Base-by-base conservation (phyloP, 2,113 vertebrate species). In the Microtus montanus region DNA sequence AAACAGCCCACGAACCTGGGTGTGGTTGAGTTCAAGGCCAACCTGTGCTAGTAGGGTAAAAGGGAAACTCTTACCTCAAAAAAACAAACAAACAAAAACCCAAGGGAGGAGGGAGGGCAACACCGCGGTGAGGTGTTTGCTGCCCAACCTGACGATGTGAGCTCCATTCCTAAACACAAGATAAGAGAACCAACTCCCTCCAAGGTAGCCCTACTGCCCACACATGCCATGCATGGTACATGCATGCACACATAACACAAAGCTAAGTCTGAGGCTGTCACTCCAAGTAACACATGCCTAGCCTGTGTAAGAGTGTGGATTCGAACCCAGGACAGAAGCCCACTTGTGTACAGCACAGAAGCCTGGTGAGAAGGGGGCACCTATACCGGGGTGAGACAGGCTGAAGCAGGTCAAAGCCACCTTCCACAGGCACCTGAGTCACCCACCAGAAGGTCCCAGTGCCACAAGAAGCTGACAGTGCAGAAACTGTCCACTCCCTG, bases 91-190 rank as follows among this genome's bases (percentile, higher is more conserved):
- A 49, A 49, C 10, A 11, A 49, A 49, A 49, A 49, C 12, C 11
- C 49, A 49, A 4, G 54, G 54, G 54, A 17, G 54, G 17, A 4
- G 54, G 54, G 54, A 17, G 54, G 17, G 54, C 19, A 20, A 58
- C 20, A 22, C 19, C 58, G 19, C 10, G 4, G 35, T 13, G 10
- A n/a, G 49, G 49, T 13, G 9, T 11, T 54, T 54, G 19, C 49
- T 12, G 20, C 17, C 26, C 8, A 9, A 15, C 13, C 10, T 2
- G 15, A 44, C 0, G 7, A 47, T 0, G 6, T 9, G 75, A 49
- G 44, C 44, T 33, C 75, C 28, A 49, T 10, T 47, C 75, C 30
- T 20, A 52, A 35, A 80, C 78, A 33, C 47, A 7, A 6, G 49
- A n/a, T 49, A 54, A 9, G 10, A 80, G 20, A n/a, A 35, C 49